Evolutionary conservation across 2,797 vertebrate genomes (phyloP).

Genomic region (Epinephelus awoara): DNA sequence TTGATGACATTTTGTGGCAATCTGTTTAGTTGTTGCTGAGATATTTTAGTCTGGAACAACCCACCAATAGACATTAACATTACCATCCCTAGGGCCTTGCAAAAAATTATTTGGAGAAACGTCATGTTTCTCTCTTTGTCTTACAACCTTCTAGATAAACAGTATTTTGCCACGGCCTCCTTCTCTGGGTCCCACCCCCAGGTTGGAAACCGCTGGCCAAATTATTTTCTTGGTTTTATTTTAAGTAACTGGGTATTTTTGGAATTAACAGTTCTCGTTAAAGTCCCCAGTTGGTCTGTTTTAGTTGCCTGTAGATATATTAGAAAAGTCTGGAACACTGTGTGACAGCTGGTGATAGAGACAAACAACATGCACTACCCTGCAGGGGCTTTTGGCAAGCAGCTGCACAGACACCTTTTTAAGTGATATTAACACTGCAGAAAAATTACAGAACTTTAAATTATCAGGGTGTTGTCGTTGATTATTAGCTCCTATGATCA

Average conservation of each 20-base stretch:
- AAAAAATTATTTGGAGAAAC: too few relatives aligned
- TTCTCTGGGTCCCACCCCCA: neutral
- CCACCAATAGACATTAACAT: too few relatives aligned
- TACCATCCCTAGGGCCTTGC: too few relatives aligned
- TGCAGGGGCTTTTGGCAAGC: conserved; percentile 48
- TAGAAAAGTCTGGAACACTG: conserved; percentile 31
- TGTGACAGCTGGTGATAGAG: conserved; percentile 59
- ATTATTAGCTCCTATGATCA: conserved; percentile 23
- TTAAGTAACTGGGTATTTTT: conserved; percentile 34
- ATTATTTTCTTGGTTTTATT: conserved; percentile 32
- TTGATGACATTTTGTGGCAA: too few relatives aligned
- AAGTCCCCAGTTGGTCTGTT: conserved; percentile 36
- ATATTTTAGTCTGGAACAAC: too few relatives aligned
- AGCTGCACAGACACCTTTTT: conserved; percentile 38
- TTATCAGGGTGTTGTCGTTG: conserved; percentile 8
- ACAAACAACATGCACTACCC: conserved; percentile 54
- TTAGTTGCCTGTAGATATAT: conserved; percentile 35
- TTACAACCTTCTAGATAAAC: neutral
- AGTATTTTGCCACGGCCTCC: neutral
- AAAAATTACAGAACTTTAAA: neutral
- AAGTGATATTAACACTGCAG: conserved; percentile 22
- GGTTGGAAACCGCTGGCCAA: conserved; percentile 20
- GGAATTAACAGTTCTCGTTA: conserved; percentile 38
- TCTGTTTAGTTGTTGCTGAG: too few relatives aligned
- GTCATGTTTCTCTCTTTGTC: neutral